A percentile compares a stretch with the other conserved stretches of the same genome.
These are phyloP conservation scores for Andricus grossulariae DNA, from an alignment of 1,140 invertebrate genomes.

Conservation along the genomic window DNA sequence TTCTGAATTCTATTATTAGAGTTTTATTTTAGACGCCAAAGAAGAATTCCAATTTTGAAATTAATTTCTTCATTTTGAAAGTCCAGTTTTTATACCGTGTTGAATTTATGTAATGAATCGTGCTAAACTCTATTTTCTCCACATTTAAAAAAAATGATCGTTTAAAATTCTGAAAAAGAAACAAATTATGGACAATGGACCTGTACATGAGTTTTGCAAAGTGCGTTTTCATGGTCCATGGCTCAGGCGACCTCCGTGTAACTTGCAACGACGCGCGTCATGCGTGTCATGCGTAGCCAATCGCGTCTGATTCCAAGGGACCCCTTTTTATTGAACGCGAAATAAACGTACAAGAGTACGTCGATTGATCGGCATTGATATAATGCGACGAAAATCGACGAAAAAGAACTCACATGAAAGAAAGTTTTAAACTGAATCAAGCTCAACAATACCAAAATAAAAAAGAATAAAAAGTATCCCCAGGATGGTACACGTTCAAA, in stretches of 20 bases:
- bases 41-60: too few relatives aligned
- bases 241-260: conserved; percentile 45
- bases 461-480: neutral
- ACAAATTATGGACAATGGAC: conserved; percentile 22
- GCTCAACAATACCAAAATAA: conserved; percentile 14
- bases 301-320: conserved; percentile 38
- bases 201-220: conserved; percentile 38
- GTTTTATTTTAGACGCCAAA: too few relatives aligned
- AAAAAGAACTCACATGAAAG: conserved; percentile 25
- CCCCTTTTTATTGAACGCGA: conserved; percentile 18
- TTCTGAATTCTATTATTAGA: too few relatives aligned
- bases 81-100: too few relatives aligned
- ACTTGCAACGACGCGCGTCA: conserved; percentile 55
- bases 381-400: conserved; percentile 21
- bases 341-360: conserved; percentile 13
- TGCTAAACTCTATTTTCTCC: neutral
- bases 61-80: too few relatives aligned
- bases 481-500: conserved; percentile 6
- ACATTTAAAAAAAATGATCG: conserved; percentile 1
- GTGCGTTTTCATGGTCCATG: conserved; percentile 62
- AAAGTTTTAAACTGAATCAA: conserved; percentile 28
- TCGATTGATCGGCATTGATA: conserved; percentile 31
- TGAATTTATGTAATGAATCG: too few relatives aligned
- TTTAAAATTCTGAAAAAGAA: conserved; percentile 17
- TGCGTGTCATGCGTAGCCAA: conserved; percentile 61